These are phyloP conservation scores for Lepidostoma basale DNA, from an alignment of 1,140 invertebrate genomes.

Conservation along the genomic window DNA sequence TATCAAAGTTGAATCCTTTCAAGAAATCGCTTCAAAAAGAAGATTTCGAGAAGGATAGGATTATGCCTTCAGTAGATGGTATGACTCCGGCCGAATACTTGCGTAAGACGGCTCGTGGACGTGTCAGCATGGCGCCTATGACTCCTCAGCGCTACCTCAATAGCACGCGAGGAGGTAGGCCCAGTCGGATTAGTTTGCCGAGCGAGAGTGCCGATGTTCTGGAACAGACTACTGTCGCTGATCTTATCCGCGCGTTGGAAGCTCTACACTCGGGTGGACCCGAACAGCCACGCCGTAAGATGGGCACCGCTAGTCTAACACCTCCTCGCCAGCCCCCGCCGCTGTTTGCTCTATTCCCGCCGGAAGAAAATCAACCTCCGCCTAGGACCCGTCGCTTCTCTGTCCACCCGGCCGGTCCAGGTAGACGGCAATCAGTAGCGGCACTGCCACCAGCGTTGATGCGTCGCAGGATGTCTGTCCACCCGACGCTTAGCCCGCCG, in stretches of 20 bases:
- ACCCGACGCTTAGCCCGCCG: conserved; percentile 5
- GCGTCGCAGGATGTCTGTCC: conserved; percentile 33
- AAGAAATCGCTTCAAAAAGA: conserved; percentile 27
- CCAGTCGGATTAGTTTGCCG: conserved; percentile 62
- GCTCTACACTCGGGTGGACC: conserved; percentile 59
- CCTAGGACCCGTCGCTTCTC: conserved; percentile 28
- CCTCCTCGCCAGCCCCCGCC: conserved; percentile 53
- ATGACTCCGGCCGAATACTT: conserved; percentile 39
- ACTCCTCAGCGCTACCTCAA: conserved; percentile 37
- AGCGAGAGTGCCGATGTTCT: conserved; percentile 66
- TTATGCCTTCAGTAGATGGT: not conserved
- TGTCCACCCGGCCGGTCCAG: conserved; percentile 19
- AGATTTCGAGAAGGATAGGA: conserved; percentile 3
- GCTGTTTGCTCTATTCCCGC: conserved; percentile 13
- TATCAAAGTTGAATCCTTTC: conserved; percentile 43
- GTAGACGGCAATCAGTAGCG: conserved; percentile 6
- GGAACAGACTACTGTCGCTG: conserved; percentile 77
- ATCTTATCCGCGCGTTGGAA: conserved; percentile 73
- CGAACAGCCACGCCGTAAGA: conserved; percentile 56
- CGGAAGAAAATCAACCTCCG: not conserved
- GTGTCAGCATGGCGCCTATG: conserved; percentile 48
- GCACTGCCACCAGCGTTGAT: conserved; percentile 30
- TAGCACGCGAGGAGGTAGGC: conserved; percentile 50
- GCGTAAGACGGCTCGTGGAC: conserved; percentile 31
- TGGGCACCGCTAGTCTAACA: conserved; percentile 61